Base-by-base conservation (phyloP, 2,797 vertebrate species). In the Enteromius paludinosus region DNA sequence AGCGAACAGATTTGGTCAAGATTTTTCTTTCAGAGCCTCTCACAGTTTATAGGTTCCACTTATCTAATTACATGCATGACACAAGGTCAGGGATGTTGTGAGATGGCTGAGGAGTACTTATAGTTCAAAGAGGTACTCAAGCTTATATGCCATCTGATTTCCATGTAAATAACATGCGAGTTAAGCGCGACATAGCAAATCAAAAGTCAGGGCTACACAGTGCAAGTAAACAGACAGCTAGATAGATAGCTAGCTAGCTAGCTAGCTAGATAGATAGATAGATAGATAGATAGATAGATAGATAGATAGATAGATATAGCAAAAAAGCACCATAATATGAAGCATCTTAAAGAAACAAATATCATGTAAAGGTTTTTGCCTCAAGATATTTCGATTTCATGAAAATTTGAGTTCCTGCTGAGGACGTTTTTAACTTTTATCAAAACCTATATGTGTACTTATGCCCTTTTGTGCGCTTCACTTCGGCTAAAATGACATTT, bases 31-130 rank as follows among this genome's bases (percentile, higher is more conserved):
- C 30, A 76, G 72, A 73, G 35, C 49, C 82, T 78, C 64, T 81
- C 70, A 28, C 72, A 80, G 49, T 85, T 86, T 64, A 83, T 83
- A 84, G 35, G 78, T 84, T 87, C 81, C 83, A 78, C 80, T 85
- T 76, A 88, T 87, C 74, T 79, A 71, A 87, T 86, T 82, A 85
- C 78, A 86, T 83, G 86, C 84, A 76, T 83, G 75, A 77, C 81
- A 83, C 81, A 35, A 73, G 81, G 70, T 83, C 78, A 62, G 79
- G 54, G 83, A 76, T 85, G 81, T 80, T 83, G 85, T 80, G 81
- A 83, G 81, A 75, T 23, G 84, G 76, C 80, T 78, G 83, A 43
- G 54, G 68, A 83, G 59, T 69, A 78, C 73, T 82, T 79, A 75
- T 33, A 56, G 82, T 76, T 78, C 78, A 74, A 74, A 85, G 71